Percentiles rank a stretch among this genome's conserved stretches.
Evolutionary conservation across 2,888 invertebrate genomes (phyloP).

Genomic region (Oxyscelio sp.): DNA sequence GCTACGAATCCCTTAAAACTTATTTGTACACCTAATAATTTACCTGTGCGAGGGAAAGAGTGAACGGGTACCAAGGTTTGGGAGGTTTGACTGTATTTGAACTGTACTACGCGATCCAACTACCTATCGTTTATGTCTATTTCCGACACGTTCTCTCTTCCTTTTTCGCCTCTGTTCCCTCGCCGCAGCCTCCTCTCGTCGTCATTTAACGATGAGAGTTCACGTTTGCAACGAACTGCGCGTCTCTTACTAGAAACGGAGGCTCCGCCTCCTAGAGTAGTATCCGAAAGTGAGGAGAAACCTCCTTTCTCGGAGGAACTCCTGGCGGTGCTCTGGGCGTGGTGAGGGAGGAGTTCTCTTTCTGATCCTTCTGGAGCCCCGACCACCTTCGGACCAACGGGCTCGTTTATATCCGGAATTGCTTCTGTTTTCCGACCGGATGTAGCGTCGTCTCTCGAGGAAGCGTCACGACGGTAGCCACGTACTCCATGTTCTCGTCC

Average conservation of each 20-base stretch:
- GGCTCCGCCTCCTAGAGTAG: conserved; percentile 87
- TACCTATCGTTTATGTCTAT: conserved; percentile 32
- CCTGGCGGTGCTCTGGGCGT: conserved; percentile 81
- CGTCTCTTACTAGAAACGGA: conserved; percentile 83
- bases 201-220: conserved; percentile 52
- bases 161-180: conserved; percentile 54
- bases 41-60: no score
- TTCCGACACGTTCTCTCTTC: conserved; percentile 33
- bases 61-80: no score
- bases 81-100: conserved; percentile 5
- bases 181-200: conserved; percentile 40
- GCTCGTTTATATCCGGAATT: conserved; percentile 79
- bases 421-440: conserved; percentile 66
- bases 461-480: conserved; percentile 24
- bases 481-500: conserved; percentile 5
- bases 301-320: conserved; percentile 78
- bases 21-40: no score
- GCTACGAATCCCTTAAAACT: no score
- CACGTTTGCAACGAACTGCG: conserved; percentile 53
- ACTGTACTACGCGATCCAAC: background rate
- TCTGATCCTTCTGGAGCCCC: conserved; percentile 67
- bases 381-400: conserved; percentile 67
- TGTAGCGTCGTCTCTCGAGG: conserved; percentile 52
- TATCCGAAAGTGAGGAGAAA: conserved; percentile 74
- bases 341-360: conserved; percentile 84